Evolutionary conservation across 2,888 invertebrate species (phyloP), one percentile per base, ranked within the genome.

Genomic region (Phlogophora meticulosa): DNA sequence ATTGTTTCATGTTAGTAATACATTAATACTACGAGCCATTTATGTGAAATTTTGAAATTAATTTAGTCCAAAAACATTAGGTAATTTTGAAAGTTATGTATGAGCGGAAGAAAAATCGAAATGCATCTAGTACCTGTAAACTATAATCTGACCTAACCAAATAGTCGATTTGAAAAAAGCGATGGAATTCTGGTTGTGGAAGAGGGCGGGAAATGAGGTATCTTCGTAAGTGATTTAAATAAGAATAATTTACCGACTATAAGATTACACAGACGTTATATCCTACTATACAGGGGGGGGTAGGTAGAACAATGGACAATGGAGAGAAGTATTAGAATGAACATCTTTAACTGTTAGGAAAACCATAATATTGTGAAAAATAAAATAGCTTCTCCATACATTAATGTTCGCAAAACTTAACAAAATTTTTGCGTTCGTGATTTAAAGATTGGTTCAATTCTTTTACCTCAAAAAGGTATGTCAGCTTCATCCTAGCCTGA

Each of bases 1-100:
- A 7, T 17, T 11, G 24, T 22, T 24, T 38, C 7, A 3, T 17
- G 58, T 68, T 68, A 67, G 38, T 63, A 17, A 22, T 10, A 5
- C 7, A 7, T 38, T 62, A 62, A 45, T 36, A 45, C 15, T 28
- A 36, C 15, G 34, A 24, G n/a, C 2, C 2, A 40, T 10, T 2
- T 1, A n/a, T 10, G 28, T 38, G 7, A 46, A 55, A n/a, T n/a
- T n/a, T n/a, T n/a, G n/a, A n/a, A n/a, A n/a, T 46, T 10, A 10
- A 43, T 38, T 22, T 49, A 55, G 13, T 49, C n/a, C 10, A 5
- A 40, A 24, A 28, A n/a, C n/a, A n/a, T n/a, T n/a, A n/a, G 15
- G 24, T 43, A 10, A 61, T n/a, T 13, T 4, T n/a, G 7, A 24
- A 40, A 58, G 43, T 10, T 15, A 40, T 36, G n/a, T 0, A 43